Base-by-base conservation (phyloP, 2,113 vertebrate genomes). In the Oxyruncus cristatus region DNA sequence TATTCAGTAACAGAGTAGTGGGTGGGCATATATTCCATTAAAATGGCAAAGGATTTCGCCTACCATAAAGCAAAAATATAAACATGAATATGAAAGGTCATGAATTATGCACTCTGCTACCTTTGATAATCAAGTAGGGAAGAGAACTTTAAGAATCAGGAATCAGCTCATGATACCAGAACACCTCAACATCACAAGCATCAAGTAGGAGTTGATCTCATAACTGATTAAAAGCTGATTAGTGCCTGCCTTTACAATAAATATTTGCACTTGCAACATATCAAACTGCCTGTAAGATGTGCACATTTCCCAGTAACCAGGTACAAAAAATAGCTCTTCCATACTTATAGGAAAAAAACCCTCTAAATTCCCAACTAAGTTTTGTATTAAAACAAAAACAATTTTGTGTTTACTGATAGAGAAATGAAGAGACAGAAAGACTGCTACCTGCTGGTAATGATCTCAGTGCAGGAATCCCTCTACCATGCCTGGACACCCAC, bases 31-130 rank as follows among this genome's bases (percentile, higher is more conserved):
- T 65, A 85, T 79, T 92, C 93, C 59, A 90, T 96, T 92, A 50
- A 93, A 93, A 89, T 68, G 67, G 46, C 37, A 96, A 94, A 90
- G 58, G 35, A 46, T 55, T 94, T 94, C 5, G 22, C 93, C 78
- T 92, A 85, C 88, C 4, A 3, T 66, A 83, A 90, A 94, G 63
- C 76, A 91, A 92, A 96, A 96, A 85, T 94, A 92, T 22, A 88
- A 96, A 88, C 74, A 70, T 95, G 89, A 95, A 93, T 95, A 89
- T 80, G 82, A 89, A 96, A 94, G 84, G 63, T 74, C 74, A 73
- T 83, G 89, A 95, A 94, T 96, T 95, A 95, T 91, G 61, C 62
- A 79, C 58, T 89, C 66, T 66, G 23, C 71, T 91, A 46, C 62
- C 89, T 85, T 95, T 96, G 85, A 95, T 93, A 78, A 89, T 82